These are phyloP conservation scores for Ibycter americanus DNA, from an alignment of 2,797 vertebrate species.

Conservation along the genomic window DNA sequence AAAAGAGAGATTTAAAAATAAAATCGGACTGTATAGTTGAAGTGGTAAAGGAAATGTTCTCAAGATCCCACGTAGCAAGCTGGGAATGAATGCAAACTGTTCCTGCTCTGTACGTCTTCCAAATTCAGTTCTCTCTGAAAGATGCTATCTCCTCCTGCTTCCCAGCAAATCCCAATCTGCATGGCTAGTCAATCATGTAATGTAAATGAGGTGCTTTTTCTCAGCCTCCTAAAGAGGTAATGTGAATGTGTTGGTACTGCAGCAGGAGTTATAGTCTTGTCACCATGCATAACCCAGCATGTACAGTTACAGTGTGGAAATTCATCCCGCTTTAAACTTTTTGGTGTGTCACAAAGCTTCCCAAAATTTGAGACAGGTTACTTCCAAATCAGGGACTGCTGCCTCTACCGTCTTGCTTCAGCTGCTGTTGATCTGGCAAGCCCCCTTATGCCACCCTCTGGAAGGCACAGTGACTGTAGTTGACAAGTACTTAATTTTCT, in stretches of 20 bases:
- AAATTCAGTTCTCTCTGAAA: neutral
- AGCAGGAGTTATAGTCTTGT: neutral
- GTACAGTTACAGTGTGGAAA: neutral
- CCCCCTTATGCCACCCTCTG: conserved; percentile 11
- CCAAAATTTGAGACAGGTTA: neutral
- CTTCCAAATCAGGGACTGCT: accelerated
- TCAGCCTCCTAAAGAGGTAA: neutral
- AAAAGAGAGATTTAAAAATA: conserved; percentile 51
- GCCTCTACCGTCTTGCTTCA: neutral
- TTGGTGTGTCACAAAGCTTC: neutral
- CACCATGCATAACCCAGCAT: neutral
- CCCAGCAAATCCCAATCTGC: neutral
- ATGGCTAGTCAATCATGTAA: neutral
- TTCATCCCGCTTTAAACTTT: neutral
- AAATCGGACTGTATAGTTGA: neutral
- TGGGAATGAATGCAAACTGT: conserved; percentile 43
- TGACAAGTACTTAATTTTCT: neutral
- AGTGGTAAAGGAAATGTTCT: conserved; percentile 51
- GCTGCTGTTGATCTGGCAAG: neutral
- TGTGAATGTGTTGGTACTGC: neutral
- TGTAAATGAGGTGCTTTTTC: neutral
- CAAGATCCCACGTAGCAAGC: conserved; percentile 51
- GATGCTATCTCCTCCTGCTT: neutral
- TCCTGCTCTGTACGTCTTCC: neutral
- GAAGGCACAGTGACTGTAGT: neutral